Evolutionary conservation across 2,113 vertebrate species (phyloP), one percentile per base, ranked within the genome.

Genomic region (Manacus vitellinus): DNA sequence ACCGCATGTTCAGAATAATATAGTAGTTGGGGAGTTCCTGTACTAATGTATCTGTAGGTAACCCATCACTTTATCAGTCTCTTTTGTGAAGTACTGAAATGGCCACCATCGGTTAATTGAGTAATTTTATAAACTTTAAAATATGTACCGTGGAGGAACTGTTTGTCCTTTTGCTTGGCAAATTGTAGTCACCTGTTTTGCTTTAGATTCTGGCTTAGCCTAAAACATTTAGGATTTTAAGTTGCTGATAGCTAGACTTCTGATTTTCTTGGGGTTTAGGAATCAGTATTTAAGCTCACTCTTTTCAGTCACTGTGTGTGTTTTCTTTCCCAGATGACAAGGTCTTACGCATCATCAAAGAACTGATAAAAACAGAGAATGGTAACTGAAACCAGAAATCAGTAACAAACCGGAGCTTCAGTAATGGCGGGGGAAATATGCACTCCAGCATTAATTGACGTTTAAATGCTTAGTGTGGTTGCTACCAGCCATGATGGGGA

Each of bases 361-460:
- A 99, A 94, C 94, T 99, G 97, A 99, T 99, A 92, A 98, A 98
- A 97, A 98, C 97, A 10, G 99, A 99, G 95, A 98, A 98, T 16
- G 20, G 73, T 25, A 92, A 95, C 67, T 96, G 95, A 97, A 83
- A 91, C 24, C 63, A 82, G 84, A 62, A 82, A 72, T 82, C 85
- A 23, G 30, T 62, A 46, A 63, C 19, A 70, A 81, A 21, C 19
- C n/a, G 54, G 28, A 85, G 25, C 39, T 92, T 95, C 84, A 75
- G 82, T 85, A 87, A 85, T 78, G 77, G 39, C 72, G 80, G 75
- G 23, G 88, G 72, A 94, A 92, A 88, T 73, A 74, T 0, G 8
- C 43, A 59, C 88, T 92, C 92, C 43, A 46, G 19, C 39, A 21
- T 63, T 21, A 30, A 30, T 6, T 30, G 27, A 43, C 30, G 82